These are phyloP conservation scores for Pleuronectes platessa DNA, from an alignment of 2,113 vertebrate species.

Conservation along the genomic window DNA sequence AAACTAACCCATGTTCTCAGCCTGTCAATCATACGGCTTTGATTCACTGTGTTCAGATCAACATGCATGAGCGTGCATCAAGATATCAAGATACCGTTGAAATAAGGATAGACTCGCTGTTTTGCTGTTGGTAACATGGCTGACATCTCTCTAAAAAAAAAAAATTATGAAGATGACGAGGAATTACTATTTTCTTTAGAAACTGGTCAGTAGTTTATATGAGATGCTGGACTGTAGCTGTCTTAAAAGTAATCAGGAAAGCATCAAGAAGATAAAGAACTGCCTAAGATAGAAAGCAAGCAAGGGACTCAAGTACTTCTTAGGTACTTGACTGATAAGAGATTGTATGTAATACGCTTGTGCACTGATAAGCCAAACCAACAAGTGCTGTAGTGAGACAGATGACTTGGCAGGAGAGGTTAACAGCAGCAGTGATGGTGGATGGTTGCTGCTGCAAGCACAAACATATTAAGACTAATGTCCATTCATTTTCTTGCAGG, in stretches of 20 bases:
- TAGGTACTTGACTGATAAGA: not conserved
- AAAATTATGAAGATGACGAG: no score
- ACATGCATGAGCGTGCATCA: no score
- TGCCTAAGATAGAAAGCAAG: not conserved
- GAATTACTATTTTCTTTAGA: no score
- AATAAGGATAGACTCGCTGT: no score
- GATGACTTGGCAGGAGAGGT: constrained; percentile 11
- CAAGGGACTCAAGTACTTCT: not conserved
- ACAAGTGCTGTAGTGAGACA: not conserved
- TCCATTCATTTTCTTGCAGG: constrained; percentile 24
- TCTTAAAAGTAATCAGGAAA: not conserved
- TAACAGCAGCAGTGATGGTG: constrained; percentile 15
- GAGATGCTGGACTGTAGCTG: not conserved
- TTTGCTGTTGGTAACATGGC: no score
- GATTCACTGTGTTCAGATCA: no score
- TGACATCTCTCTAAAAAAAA: no score
- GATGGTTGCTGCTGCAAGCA: constrained; percentile 13
- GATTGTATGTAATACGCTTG: not conserved
- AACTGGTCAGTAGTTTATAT: no score
- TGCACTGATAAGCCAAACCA: not conserved
- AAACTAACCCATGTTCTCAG: no score
- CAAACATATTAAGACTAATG: constrained; percentile 45
- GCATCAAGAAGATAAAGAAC: not conserved
- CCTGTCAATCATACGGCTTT: no score
- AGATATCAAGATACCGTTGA: no score